Evolutionary conservation across 2,113 vertebrate species (phyloP).

Genomic region (Rhinolophus ferrumequinum): DNA sequence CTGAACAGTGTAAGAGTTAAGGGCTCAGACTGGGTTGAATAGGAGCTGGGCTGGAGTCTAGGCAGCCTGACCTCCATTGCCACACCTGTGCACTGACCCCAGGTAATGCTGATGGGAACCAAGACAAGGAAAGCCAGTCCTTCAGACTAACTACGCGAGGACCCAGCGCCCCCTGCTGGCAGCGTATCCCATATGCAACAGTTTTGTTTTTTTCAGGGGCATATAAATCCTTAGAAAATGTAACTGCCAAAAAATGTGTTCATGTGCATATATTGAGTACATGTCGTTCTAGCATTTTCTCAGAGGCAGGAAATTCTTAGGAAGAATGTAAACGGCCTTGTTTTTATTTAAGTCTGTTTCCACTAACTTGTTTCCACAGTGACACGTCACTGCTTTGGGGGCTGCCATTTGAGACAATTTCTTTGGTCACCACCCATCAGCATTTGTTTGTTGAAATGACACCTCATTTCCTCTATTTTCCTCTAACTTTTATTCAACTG

Average conservation of each 20-base stretch:
- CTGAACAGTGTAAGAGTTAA: fast-evolving
- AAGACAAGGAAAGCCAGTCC: not conserved
- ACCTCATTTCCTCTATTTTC: not conserved
- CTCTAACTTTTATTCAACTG: not conserved
- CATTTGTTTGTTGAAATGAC: not conserved
- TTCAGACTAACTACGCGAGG: not conserved
- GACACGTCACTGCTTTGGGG: not conserved
- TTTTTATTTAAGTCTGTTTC: not conserved
- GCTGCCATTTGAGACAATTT: not conserved
- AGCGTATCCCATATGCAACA: not conserved
- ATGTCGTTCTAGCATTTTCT: not conserved
- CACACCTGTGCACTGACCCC: not conserved
- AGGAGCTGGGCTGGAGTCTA: not conserved
- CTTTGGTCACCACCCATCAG: not conserved
- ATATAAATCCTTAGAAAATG: not conserved
- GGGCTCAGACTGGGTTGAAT: not conserved
- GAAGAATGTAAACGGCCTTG: fast-evolving
- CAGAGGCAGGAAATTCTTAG: not conserved
- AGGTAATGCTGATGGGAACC: not conserved
- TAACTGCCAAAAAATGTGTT: not conserved
- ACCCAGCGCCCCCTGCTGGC: too few species aligned
- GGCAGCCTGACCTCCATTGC: not conserved
- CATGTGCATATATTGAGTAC: fast-evolving
- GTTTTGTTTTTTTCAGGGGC: not conserved
- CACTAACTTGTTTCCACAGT: not conserved